A percentile compares a stretch with the other conserved stretches of the same genome.
Evolutionary conservation across 1,140 invertebrate genomes (phyloP).

Genomic region (Diachasma alloeum): DNA sequence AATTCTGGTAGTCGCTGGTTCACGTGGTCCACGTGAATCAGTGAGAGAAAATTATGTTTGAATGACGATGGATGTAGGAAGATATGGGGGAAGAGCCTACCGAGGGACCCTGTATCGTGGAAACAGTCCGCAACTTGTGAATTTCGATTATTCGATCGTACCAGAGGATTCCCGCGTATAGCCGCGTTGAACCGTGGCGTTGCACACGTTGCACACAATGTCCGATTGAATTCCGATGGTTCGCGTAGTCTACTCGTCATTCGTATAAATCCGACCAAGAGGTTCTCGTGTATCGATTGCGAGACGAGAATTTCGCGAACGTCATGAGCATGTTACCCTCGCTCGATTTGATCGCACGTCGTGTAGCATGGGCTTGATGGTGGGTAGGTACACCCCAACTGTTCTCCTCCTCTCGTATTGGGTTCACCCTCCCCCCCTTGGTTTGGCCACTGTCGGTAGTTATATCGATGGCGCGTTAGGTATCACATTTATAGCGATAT

Average conservation of each 20-base stretch:
- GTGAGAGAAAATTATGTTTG: not conserved
- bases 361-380: not conserved
- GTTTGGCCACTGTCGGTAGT: not conserved
- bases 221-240: slow-evolving; percentile 23
- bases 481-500: slow-evolving; percentile 13
- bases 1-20: not conserved
- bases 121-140: slow-evolving; percentile 14
- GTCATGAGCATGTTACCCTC: slow-evolving; percentile 6
- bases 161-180: slow-evolving; percentile 1
- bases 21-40: not conserved
- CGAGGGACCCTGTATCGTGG: not conserved
- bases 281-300: not conserved
- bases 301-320: slow-evolving; percentile 9
- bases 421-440: not conserved
- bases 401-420: not conserved
- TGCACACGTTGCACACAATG: slow-evolving; percentile 14
- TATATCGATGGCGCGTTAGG: not conserved
- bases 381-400: not conserved
- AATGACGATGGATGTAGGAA: not conserved
- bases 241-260: not conserved
- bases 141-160: slow-evolving; percentile 30
- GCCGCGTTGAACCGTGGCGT: not conserved
- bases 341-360: slow-evolving; percentile 10
- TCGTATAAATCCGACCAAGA: not conserved
- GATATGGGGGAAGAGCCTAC: not conserved